These are phyloP conservation scores for Steinernema feltiae DNA, from an alignment of 1,140 invertebrate species.

Conservation along the genomic window DNA sequence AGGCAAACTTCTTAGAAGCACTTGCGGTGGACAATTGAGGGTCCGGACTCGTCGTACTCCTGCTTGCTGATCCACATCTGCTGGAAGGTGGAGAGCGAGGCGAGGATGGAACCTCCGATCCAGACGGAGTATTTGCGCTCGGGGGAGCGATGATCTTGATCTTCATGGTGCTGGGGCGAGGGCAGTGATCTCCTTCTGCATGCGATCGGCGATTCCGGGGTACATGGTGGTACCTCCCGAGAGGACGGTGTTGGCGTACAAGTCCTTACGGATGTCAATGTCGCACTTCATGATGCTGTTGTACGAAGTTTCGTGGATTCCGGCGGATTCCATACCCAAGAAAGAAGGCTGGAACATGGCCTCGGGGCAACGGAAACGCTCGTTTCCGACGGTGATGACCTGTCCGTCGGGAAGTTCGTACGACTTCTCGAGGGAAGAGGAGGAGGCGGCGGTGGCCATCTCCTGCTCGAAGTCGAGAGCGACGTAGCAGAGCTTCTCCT, in stretches of 20 bases:
- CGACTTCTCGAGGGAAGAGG: slow-evolving; percentile 60
- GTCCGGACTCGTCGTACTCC: slow-evolving; percentile 78
- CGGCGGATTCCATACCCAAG: slow-evolving; percentile 58
- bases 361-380: slow-evolving; percentile 59
- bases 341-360: slow-evolving; percentile 57
- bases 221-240: slow-evolving; percentile 63
- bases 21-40: slow-evolving; percentile 60
- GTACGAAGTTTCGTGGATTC: slow-evolving; percentile 58
- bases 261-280: slow-evolving; percentile 59
- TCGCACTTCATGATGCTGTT: slow-evolving; percentile 60
- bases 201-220: slow-evolving; percentile 61
- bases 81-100: slow-evolving; percentile 65
- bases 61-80: slow-evolving; percentile 66
- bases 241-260: slow-evolving; percentile 60
- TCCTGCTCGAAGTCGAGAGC: slow-evolving; percentile 89
- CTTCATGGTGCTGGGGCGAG: slow-evolving; percentile 64
- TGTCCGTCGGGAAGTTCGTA: slow-evolving; percentile 62
- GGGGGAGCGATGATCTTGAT: slow-evolving; percentile 65
- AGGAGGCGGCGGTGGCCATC: slow-evolving; percentile 77
- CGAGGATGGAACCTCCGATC: slow-evolving; percentile 65
- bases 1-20: slow-evolving; percentile 26
- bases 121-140: slow-evolving; percentile 64
- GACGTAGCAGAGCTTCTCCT: slow-evolving; percentile 66
- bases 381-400: slow-evolving; percentile 59
- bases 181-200: slow-evolving; percentile 62